Percentiles rank a stretch among this genome's conserved stretches.
Evolutionary conservation across 1,140 invertebrate genomes (phyloP).

Genomic region (Melitaea cinxia): DNA sequence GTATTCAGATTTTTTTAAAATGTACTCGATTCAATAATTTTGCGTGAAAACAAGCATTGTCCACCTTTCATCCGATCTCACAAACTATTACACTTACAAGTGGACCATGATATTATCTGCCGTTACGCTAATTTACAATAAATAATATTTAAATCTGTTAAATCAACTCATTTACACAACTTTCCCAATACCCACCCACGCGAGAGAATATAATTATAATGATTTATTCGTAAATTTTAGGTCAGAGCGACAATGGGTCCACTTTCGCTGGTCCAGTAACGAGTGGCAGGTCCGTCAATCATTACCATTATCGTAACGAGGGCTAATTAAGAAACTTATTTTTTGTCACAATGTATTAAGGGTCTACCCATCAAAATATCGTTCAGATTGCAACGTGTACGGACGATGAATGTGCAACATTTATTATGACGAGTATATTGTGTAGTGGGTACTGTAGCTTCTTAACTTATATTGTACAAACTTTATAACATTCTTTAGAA

Average conservation of each 20-base stretch:
- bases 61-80: too few relatives aligned
- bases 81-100: too few relatives aligned
- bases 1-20: too few relatives aligned
- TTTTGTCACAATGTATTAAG: slow-evolving; percentile 42
- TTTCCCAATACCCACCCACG: neutral
- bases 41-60: too few relatives aligned
- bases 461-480: too few relatives aligned
- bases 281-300: slow-evolving; percentile 32
- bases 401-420: neutral
- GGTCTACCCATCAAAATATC: slow-evolving; percentile 37
- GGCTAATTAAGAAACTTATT: slow-evolving; percentile 44
- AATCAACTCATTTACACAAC: neutral
- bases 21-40: too few relatives aligned
- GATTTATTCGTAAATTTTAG: slow-evolving; percentile 32
- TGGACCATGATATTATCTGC: too few relatives aligned
- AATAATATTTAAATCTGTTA: too few relatives aligned
- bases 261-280: slow-evolving; percentile 36
- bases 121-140: too few relatives aligned
- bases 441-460: too few relatives aligned
- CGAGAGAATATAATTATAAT: slow-evolving; percentile 26
- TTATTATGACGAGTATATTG: too few relatives aligned
- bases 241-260: slow-evolving; percentile 35
- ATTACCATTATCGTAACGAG: slow-evolving; percentile 38
- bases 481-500: too few relatives aligned
- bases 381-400: slow-evolving; percentile 15